Percentiles rank a stretch among this genome's conserved stretches.
Conservation (phyloP, 2,113 vertebrate genomes). For the Scatophagus argus region DNA sequence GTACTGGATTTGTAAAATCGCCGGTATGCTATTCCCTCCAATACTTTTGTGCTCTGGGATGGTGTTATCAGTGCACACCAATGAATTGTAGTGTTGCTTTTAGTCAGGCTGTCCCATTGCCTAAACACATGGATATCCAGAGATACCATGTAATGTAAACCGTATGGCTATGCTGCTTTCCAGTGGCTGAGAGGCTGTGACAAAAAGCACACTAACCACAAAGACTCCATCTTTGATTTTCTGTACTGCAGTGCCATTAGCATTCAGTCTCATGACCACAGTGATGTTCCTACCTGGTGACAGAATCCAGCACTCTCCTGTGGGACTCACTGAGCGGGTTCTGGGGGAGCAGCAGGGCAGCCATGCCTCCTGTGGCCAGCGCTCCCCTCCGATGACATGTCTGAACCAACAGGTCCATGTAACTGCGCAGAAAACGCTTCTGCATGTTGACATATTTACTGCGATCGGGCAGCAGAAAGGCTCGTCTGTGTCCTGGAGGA, state of each 20-base stretch:
- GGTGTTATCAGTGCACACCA: too few species aligned
- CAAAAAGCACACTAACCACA: neutral
- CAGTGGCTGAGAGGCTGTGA: neutral
- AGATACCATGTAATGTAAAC: too few species aligned
- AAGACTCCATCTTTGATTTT: neutral
- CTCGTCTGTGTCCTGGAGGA: conserved; percentile 68
- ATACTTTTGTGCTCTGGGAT: too few species aligned
- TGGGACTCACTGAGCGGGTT: conserved; percentile 59
- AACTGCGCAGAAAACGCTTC: conserved; percentile 84
- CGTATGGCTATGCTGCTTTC: neutral
- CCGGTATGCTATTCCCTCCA: too few species aligned
- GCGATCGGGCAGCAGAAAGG: conserved; percentile 86
- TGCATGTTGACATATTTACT: conserved; percentile 89
- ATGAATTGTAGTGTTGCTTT: too few species aligned
- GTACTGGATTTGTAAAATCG: too few species aligned
- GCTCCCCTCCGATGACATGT: conserved; percentile 77
- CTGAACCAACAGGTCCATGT: conserved; percentile 83
- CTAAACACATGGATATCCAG: too few species aligned
- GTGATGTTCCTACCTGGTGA: conserved; percentile 72
- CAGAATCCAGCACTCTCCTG: conserved; percentile 73
- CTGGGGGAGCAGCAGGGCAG: conserved; percentile 77
- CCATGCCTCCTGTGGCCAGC: conserved; percentile 85
- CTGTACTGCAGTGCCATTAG: neutral
- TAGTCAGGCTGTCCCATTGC: too few species aligned
- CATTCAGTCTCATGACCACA: neutral